phyloP scores from a whole-genome alignment of 2,797 vertebrate species.

The Argentina silus region DNA sequence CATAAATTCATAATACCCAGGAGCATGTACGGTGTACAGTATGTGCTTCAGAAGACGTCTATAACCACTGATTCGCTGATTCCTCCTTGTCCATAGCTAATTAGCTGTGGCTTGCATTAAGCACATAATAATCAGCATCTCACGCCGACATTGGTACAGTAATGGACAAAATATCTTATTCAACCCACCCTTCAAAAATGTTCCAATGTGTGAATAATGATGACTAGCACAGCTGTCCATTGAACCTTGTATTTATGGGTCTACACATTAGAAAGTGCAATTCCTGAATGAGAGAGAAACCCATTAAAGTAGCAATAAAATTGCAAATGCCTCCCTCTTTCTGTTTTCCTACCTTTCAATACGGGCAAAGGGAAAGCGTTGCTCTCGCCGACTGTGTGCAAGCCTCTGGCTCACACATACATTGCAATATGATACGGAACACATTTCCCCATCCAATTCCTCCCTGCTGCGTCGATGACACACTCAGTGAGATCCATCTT shows the following conservation, averaged over 20 bases:
- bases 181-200: conserved; percentile 72
- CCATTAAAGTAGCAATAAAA: conserved; percentile 79
- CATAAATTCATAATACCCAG: background rate
- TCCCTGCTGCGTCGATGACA: conserved; percentile 69
- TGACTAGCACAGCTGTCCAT: conserved; percentile 65
- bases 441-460: conserved; percentile 76
- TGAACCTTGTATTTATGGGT: conserved; percentile 74
- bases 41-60: background rate
- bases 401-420: conserved; percentile 48
- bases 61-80: conserved; percentile 21
- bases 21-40: background rate
- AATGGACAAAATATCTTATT: conserved; percentile 73
- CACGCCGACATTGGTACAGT: conserved; percentile 49
- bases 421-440: conserved; percentile 67
- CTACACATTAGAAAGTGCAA: conserved; percentile 72
- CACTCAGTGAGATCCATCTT: conserved; percentile 75
- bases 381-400: conserved; percentile 57
- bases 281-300: conserved; percentile 72
- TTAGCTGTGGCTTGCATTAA: conserved; percentile 52
- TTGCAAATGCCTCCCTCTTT: conserved; percentile 74
- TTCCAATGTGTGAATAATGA: conserved; percentile 78
- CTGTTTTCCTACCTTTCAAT: conserved; percentile 66
- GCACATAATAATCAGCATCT: conserved; percentile 67
- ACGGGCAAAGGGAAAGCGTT: conserved; percentile 54
- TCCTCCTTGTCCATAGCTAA: conserved; percentile 47